phyloP scores from a whole-genome alignment of 2,888 invertebrate genomes.

The Lottia gigantea region DNA sequence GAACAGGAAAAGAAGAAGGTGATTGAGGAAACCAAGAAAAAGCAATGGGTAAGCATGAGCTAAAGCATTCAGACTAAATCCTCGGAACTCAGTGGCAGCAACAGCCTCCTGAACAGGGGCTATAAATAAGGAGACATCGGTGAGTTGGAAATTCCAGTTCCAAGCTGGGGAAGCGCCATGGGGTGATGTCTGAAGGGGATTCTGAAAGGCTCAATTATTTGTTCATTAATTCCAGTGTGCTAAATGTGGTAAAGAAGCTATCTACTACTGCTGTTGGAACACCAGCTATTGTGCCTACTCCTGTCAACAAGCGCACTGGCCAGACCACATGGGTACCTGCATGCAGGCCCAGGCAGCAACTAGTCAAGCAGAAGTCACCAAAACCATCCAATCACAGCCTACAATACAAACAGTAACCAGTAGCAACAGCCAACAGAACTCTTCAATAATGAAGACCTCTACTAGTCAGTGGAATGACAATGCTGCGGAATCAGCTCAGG shows the following conservation, averaged over 20 bases:
- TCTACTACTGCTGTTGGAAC: constrained; percentile 96
- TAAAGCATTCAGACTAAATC: too few species aligned
- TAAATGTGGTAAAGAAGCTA: constrained; percentile 86
- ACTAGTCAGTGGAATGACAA: neutral
- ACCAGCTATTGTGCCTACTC: constrained; percentile 91
- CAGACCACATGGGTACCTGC: constrained; percentile 78
- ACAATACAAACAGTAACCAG: constrained; percentile 5
- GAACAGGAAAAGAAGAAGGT: constrained; percentile 76
- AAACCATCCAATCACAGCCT: constrained; percentile 26
- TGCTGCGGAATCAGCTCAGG: constrained; percentile 1
- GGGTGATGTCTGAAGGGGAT: neutral
- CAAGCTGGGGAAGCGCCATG: too few species aligned
- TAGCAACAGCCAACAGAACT: constrained; percentile 12
- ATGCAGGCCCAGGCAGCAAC: constrained; percentile 62
- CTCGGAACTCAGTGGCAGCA: too few species aligned
- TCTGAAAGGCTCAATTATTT: too few species aligned
- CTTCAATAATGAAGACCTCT: constrained; percentile 7
- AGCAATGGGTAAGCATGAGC: constrained; percentile 78
- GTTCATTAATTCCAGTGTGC: constrained; percentile 74
- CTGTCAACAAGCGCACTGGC: constrained; percentile 90
- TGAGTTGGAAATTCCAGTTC: too few species aligned
- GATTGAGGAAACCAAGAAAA: constrained; percentile 83
- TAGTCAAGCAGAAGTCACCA: constrained; percentile 26
- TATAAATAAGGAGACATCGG: too few species aligned
- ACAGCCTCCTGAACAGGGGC: too few species aligned